These are phyloP conservation scores for Xiphophorus birchmanni DNA, from an alignment of 2,797 vertebrate species.

Conservation along the genomic window DNA sequence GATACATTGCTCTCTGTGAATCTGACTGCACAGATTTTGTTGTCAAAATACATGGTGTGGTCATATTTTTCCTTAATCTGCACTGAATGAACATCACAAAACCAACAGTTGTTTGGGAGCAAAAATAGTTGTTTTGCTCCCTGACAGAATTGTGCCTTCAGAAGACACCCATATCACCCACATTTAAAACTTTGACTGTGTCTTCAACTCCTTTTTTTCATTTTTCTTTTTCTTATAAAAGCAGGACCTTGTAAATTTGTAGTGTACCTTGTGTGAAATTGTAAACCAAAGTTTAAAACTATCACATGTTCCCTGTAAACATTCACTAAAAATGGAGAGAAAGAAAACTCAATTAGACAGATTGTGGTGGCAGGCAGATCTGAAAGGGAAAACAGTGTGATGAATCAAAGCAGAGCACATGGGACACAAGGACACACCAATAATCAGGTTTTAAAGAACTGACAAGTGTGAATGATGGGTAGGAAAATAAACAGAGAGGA, in stretches of 20 bases:
- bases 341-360: not conserved
- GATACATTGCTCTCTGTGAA: constrained; percentile 10
- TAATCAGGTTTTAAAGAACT: constrained; percentile 39
- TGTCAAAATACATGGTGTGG: constrained; percentile 30
- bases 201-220: not conserved
- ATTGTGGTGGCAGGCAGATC: not conserved
- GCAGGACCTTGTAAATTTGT: not conserved
- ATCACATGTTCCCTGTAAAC: not conserved
- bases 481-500: constrained; percentile 37
- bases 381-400: constrained; percentile 11
- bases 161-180: not conserved
- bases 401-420: constrained; percentile 9
- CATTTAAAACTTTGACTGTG: not conserved
- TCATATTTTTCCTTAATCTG: not conserved
- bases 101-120: not conserved
- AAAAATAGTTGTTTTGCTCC: not conserved
- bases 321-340: not conserved
- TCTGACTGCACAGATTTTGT: constrained; percentile 36
- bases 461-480: constrained; percentile 25
- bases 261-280: not conserved
- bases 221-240: not conserved
- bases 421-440: constrained; percentile 29
- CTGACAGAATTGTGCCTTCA: not conserved
- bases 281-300: not conserved
- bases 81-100: not conserved